Evolutionary conservation across 2,797 vertebrate genomes (phyloP).

Genomic region (Eulemur albifrons): DNA sequence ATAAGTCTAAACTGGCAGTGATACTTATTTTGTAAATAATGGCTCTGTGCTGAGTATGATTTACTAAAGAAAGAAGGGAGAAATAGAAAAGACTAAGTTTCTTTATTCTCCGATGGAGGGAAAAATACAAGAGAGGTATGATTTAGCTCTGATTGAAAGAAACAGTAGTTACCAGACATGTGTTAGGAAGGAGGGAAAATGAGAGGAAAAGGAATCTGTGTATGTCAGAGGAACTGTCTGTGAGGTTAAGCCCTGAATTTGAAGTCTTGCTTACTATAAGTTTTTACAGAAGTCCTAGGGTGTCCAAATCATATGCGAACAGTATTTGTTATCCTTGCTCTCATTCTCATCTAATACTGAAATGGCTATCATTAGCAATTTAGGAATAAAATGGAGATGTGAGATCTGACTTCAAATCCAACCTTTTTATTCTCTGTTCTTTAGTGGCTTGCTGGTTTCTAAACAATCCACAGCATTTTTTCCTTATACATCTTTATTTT

Average conservation of each 20-base stretch:
- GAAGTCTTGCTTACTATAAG: neutral
- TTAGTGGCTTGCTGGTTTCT: neutral
- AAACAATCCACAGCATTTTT: slow-evolving; percentile 3
- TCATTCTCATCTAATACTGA: neutral
- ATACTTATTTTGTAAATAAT: slow-evolving; percentile 57
- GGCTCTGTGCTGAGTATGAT: neutral
- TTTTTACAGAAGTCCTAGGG: slow-evolving; percentile 1
- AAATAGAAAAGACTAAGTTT: slow-evolving; percentile 23
- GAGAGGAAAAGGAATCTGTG: neutral
- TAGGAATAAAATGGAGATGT: neutral
- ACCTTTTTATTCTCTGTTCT: slow-evolving; percentile 16
- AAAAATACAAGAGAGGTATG: neutral
- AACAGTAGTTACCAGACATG: neutral
- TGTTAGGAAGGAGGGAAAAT: slow-evolving; percentile 27
- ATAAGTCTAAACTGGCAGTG: slow-evolving; percentile 23
- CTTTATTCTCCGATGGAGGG: neutral
- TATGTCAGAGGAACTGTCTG: neutral
- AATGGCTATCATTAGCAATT: neutral
- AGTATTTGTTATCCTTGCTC: neutral
- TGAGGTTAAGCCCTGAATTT: neutral
- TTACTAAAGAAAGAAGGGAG: slow-evolving; percentile 8
- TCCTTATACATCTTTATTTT: neutral
- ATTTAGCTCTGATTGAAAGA: slow-evolving; percentile 10
- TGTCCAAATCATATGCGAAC: neutral
- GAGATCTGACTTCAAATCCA: slow-evolving; percentile 17